These are phyloP conservation scores for Daphoenositta chrysoptera DNA, from an alignment of 2,113 vertebrate species.

Conservation along the genomic window DNA sequence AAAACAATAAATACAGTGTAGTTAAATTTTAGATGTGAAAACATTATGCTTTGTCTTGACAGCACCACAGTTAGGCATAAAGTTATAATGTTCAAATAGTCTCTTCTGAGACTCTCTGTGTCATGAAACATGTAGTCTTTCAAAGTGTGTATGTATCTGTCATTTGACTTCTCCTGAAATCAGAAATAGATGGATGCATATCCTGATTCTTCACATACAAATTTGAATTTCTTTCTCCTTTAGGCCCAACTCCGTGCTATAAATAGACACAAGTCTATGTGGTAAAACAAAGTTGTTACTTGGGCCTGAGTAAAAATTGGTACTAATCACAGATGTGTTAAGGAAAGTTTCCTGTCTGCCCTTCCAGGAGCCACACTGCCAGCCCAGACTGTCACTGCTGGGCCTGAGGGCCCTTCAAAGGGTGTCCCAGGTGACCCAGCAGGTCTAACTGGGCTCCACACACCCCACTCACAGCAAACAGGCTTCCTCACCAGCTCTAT, in stretches of 20 bases:
- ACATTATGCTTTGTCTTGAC: constrained; percentile 17
- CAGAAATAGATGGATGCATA: neutral
- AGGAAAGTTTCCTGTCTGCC: neutral
- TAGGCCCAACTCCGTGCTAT: neutral
- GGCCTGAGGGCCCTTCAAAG: rapidly evolving
- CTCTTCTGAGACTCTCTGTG: neutral
- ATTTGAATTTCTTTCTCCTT: neutral
- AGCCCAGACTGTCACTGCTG: neutral
- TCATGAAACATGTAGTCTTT: neutral
- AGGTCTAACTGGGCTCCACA: neutral
- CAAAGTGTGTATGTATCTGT: neutral
- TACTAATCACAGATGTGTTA: neutral
- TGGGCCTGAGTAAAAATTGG: neutral
- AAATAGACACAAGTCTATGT: neutral
- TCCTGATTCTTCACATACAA: neutral
- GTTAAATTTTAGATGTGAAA: constrained; percentile 13
- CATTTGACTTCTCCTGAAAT: neutral
- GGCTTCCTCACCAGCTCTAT: rapidly evolving
- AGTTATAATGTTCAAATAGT: constrained; percentile 24
- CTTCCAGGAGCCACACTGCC: neutral
- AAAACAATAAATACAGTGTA: constrained; percentile 34
- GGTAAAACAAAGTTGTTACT: neutral
- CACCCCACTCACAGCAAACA: neutral
- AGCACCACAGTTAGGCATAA: neutral
- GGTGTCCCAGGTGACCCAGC: neutral